Base-by-base conservation (phyloP, 2,113 vertebrate genomes). In the Megaleporinus macrocephalus region DNA sequence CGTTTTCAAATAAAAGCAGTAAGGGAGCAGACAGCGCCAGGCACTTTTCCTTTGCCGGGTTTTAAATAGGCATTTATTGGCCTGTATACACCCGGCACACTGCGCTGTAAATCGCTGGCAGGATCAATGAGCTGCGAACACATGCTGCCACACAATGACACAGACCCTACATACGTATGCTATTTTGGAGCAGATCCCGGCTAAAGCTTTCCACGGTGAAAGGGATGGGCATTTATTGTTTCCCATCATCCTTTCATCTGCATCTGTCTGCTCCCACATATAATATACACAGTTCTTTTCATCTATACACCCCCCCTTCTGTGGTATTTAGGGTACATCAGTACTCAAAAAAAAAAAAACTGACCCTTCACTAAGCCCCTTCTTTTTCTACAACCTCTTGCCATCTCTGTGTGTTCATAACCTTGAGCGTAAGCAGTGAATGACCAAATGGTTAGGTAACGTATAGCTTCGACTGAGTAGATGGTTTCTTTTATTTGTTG, bases 81-180 rank as follows among this genome's bases (percentile, higher is more conserved):
- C 33, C 36, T 41, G 65, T 30, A 33, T 36, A n/a, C 30, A n/a
- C 22, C 44, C 6, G 57, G 24, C 57, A 61, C 57, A 69, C 7
- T 69, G 66, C 44, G 20, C 12, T 69, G 66, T 69, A 69, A 69
- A 69, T n/a, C 33, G 30, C 22, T 11, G 66, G 66, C 36, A 41
- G 30, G 66, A 69, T 69, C 66, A 69, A 41, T 69, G 33, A 69
- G 66, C 66, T 69, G 30, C 33, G 26, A 71, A 74, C 15, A 57
- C 72, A 74, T 33, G 29, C 69, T 24, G 33, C 22, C 69, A 71
- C 26, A 71, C 69, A 47, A 11, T 44, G 5, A 44, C 72, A 57
- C 51, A 57, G 47, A 74, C 26, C 12, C 33, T 61, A 24, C 57
- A 61, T 26, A 26, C 57, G 11, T 61, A 36, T 16, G 65, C 65